phyloP scores from a whole-genome alignment of 2,797 vertebrate species.

The Aeoliscus strigatus region DNA sequence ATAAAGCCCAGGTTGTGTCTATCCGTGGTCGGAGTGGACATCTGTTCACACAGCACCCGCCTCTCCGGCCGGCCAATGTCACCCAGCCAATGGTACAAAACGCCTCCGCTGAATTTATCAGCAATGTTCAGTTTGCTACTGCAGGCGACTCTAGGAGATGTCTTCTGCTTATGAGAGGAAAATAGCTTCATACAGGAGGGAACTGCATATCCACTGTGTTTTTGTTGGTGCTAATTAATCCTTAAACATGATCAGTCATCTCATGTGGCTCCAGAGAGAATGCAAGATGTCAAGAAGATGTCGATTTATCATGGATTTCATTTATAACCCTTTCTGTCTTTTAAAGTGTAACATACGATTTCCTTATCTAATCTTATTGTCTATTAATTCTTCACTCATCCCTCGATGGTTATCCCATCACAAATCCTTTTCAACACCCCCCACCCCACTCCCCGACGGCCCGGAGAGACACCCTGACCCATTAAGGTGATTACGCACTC shows the following conservation, averaged over 20 bases:
- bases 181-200: no score
- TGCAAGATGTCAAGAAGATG: no score
- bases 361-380: constrained; percentile 9
- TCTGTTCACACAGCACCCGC: constrained; percentile 68
- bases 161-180: background rate
- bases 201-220: no score
- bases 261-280: no score
- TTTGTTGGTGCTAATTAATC: background rate
- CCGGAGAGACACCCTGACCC: constrained; percentile 15
- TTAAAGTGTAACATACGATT: no score
- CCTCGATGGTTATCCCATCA: constrained; percentile 6
- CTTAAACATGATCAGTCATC: no score
- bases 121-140: constrained; percentile 33
- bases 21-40: constrained; percentile 63
- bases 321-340: no score
- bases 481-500: constrained; percentile 48
- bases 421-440: background rate
- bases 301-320: no score
- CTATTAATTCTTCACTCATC: constrained; percentile 5
- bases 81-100: constrained; percentile 57
- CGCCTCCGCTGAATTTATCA: constrained; percentile 56
- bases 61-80: constrained; percentile 58
- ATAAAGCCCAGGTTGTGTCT: constrained; percentile 61
- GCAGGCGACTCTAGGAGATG: constrained; percentile 27
- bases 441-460: background rate